Evolutionary conservation across 2,113 vertebrate species (phyloP), one percentile per base, ranked within the genome.

Genomic region (Callocephalon fimbriatum): DNA sequence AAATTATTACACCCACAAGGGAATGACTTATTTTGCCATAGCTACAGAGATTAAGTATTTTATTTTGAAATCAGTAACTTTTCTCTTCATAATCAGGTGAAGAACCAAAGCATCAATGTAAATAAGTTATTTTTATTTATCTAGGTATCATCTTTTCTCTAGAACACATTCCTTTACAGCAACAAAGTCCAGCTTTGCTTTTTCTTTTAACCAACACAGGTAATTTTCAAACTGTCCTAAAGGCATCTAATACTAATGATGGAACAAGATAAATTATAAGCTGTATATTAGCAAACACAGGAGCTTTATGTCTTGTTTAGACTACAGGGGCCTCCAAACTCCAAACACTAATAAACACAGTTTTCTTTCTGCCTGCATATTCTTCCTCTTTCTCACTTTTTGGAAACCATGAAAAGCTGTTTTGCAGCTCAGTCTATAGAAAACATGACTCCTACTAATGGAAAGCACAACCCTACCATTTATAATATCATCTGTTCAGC

Each of bases 11-110:
- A 91, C 31, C 22, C 32, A 61, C 92, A 94, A 97, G 68, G 15
- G 25, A 76, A 85, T 95, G 40, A 81, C 80, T 97, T 97, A 72
- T 82, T 85, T 86, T 96, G 62, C 32, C 45, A 86, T 88, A 94
- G 61, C 73, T 88, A 75, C 44, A 81, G 48, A 94, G 25, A 88
- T 50, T 93, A 95, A 92, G 29, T 93, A 86, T 80, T 96, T 96
- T 21, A 85, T 89, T 96, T 95, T 93, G 44, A 94, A 97, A 95
- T 90, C 23, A 79, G 32, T 48, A 79, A 73, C 25, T 96, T 90
- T 94, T 95, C 67, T 91, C 65, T 88, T 86, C 40, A 48, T 82
- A 89, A 80, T 74, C 47, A 93, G n/a, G 78, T 92, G 77, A 95
- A 90, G 32, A 92, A 86, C 45, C 14, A 47, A 92, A 73, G 3